These are phyloP conservation scores for Boulengeromyrus knoepffleri DNA, from an alignment of 2,113 vertebrate species.

Conservation along the genomic window DNA sequence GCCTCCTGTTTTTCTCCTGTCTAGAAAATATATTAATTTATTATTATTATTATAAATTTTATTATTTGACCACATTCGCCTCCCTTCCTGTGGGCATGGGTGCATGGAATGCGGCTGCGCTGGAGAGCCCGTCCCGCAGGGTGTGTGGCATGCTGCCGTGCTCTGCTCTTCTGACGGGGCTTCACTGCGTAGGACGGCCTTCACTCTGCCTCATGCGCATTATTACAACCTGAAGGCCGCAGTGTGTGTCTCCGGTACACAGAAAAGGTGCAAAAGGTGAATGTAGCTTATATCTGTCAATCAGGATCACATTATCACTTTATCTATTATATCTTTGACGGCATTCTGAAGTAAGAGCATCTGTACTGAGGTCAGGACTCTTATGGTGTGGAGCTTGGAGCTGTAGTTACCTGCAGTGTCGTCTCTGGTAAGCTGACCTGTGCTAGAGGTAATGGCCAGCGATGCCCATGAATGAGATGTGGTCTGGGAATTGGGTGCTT, in stretches of 20 bases:
- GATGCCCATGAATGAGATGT: not conserved
- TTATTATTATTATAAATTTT: not conserved
- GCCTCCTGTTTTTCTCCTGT: conserved; percentile 26
- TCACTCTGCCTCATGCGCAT: not conserved
- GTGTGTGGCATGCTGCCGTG: not conserved
- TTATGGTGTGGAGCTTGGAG: not conserved
- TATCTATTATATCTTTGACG: not conserved
- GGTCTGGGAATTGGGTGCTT: not conserved
- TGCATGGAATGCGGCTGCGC: conserved; percentile 6
- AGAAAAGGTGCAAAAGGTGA: not conserved
- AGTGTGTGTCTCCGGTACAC: not conserved
- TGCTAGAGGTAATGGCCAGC: not conserved
- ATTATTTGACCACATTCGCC: conserved; percentile 38
- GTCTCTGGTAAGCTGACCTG: not conserved
- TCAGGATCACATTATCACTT: not conserved
- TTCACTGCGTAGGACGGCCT: not conserved
- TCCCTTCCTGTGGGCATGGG: conserved; percentile 27
- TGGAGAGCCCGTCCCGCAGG: conserved; percentile 38
- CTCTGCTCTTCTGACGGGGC: not conserved
- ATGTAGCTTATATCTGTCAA: not conserved
- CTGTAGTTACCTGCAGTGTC: not conserved
- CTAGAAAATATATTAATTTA: conserved; percentile 19
- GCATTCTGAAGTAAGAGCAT: not conserved
- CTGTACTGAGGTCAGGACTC: not conserved
- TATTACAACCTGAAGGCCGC: not conserved